phyloP scores from a whole-genome alignment of 2,797 vertebrate species.

The Prunella strophiata region DNA sequence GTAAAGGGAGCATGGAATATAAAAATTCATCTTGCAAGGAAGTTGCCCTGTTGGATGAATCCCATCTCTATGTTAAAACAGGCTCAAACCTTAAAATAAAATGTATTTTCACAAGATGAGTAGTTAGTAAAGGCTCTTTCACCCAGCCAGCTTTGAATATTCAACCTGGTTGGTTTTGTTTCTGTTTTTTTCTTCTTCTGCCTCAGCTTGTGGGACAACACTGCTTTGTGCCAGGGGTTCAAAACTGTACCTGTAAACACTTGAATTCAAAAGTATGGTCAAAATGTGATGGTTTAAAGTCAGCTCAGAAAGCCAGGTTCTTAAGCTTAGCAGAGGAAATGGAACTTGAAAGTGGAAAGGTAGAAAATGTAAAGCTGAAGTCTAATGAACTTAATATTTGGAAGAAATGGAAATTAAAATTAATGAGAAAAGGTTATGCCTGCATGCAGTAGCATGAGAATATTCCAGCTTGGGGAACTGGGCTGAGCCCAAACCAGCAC shows the following conservation, averaged over 20 bases:
- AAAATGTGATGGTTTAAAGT: not conserved
- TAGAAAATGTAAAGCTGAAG: not conserved
- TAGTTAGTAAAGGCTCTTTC: not conserved
- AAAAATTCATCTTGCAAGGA: constrained; percentile 22
- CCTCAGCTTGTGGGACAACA: not conserved
- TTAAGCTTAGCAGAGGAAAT: not conserved
- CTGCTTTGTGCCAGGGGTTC: not conserved
- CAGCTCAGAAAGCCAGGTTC: not conserved
- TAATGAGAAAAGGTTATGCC: not conserved
- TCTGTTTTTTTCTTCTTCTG: not conserved
- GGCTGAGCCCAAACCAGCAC: not conserved
- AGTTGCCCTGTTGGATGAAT: not conserved
- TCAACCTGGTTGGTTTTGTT: not conserved
- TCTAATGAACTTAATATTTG: not conserved
- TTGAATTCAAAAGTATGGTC: not conserved
- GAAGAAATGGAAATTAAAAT: not conserved
- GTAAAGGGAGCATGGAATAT: not conserved
- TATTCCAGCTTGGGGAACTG: not conserved
- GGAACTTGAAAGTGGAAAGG: not conserved
- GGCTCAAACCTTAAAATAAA: not conserved
- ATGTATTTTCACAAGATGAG: not conserved
- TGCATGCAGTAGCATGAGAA: not conserved
- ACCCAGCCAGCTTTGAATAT: not conserved
- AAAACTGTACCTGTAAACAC: not conserved
- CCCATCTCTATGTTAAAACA: not conserved